Base-by-base conservation (phyloP, 1,140 invertebrate species). In the Phenacoccus solenopsis region DNA sequence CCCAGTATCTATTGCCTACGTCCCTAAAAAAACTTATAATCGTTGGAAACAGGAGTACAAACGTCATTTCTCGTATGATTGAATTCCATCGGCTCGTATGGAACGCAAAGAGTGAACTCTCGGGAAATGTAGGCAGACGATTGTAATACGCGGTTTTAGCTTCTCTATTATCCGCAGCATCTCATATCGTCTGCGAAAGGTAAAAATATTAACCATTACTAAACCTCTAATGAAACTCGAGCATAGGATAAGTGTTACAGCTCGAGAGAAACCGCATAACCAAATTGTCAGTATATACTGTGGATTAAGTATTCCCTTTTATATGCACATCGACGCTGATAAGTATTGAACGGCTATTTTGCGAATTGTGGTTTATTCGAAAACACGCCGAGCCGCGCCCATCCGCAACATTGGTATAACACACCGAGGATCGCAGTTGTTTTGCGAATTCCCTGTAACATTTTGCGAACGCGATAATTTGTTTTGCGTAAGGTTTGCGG, bases 331-430 rank as follows among this genome's bases (percentile, higher is more conserved):
- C 20, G n/a, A n/a, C 38, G 38, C 38, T 49, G 38, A 49, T 49
- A 49, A 49, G 38, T 49, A 49, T 49, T 49, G 38, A 49, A 49
- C 38, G 38, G 38, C 38, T 49, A 49, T 49, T 49, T 49, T 49
- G 38, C 38, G 38, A 49, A 49, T 49, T 49, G 38, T n/a, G 38
- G 38, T 49, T 49, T n/a, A 49, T 16, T 16, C 5, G 38, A n/a
- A 13, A 13, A 13, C 30, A 32, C 30, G 38, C 38, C 3, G 20
- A 16, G 38, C 38, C 38, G 20, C 20, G 13, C 20, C 16, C 16
- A 49, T 49, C 3, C 38, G 38, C 16, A n/a, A n/a, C n/a, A n/a
- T 49, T n/a, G 38, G 16, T 5, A n/a, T 49, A 49, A 49, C 38
- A n/a, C 16, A 32, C 38, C n/a, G n/a, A n/a, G 16, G 5, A 3